Base-by-base conservation (phyloP, 2,888 invertebrate genomes). In the Ennomos quercinarius region DNA sequence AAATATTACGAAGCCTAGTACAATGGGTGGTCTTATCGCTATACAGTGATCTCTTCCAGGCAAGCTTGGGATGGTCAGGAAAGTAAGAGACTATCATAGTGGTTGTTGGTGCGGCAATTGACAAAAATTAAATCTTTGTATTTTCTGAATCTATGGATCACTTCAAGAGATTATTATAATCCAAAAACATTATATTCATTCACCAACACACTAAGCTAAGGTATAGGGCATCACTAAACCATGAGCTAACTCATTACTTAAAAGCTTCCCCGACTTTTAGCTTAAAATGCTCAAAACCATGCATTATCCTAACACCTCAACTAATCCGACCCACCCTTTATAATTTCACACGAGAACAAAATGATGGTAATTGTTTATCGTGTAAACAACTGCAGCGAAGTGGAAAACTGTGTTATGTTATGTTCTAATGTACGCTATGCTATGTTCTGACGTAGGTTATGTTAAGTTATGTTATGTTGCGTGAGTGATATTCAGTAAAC, bases 281-380 rank as follows among this genome's bases (percentile, higher is more conserved):
- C 36, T 53, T 13, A 12, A 48, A 58, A 53, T 58, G 8, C 40
- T 58, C 48, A 48, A 44, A 48, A 48, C 48, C 52, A 43, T 52
- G 41, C 37, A 52, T 57, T 57, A 44, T 41, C 39, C 37, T 40
- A 17, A 49, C 49, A 53, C 54, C 40, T 53, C 11, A 39, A 59
- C 59, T 59, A 59, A 53, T 59, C 59, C 44, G 10, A 9, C 39
- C 44, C 41, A 17, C 45, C 40, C 52, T 58, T 51, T 47, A 58
- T 43, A 43, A 27, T 54, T 53, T 53, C 55, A 61, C 60, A 48
- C 58, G 53, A 13, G 40, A 50, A 48, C 49, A 49, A 60, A 63
- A 61, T 67, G 59, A 60, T 62, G 51, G 62, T 67, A 66, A 68
- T 72, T 73, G 69, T 71, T 76, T 71, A 68, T 52, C 58, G 56